Base-by-base conservation (phyloP, 2,888 invertebrate genomes). In the Pristionchus maxplancki region DNA sequence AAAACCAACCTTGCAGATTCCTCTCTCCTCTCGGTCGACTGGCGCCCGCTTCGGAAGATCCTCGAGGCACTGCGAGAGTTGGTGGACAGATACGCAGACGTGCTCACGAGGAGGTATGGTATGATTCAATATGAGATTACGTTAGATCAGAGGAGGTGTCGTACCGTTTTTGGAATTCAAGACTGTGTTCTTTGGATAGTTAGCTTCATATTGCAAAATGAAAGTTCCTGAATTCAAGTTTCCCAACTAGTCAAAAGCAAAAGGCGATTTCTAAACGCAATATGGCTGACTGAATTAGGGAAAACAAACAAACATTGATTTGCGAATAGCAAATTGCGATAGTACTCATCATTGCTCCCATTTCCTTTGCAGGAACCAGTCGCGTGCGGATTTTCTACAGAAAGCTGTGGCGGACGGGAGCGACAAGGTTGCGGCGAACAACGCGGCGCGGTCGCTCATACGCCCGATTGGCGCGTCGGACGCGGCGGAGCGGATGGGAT, bases 281-380 rank as follows among this genome's bases (percentile, higher is more conserved):
- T 6, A 48, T 48, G 13, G 48, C n/a, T n/a, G n/a, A n/a, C n/a
- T n/a, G n/a, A n/a, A n/a, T n/a, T n/a, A n/a, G n/a, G n/a, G n/a
- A n/a, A n/a, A n/a, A n/a, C n/a, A n/a, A n/a, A n/a, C n/a, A n/a
- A n/a, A n/a, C n/a, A n/a, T n/a, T n/a, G n/a, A n/a, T n/a, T n/a
- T n/a, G n/a, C n/a, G n/a, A n/a, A n/a, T n/a, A n/a, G n/a, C n/a
- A n/a, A n/a, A n/a, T n/a, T n/a, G n/a, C n/a, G n/a, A n/a, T n/a
- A n/a, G n/a, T n/a, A n/a, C n/a, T n/a, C n/a, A n/a, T n/a, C n/a
- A n/a, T n/a, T n/a, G n/a, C n/a, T n/a, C n/a, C n/a, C n/a, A n/a
- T n/a, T n/a, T n/a, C n/a, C n/a, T 24, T 48, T 40, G n/a, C 62
- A 86, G 71, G 86, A 86, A 86, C 67, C 50, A 86, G 71, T 24